phyloP scores from a whole-genome alignment of 1,140 invertebrate species.

The Monomorium pharaonis region DNA sequence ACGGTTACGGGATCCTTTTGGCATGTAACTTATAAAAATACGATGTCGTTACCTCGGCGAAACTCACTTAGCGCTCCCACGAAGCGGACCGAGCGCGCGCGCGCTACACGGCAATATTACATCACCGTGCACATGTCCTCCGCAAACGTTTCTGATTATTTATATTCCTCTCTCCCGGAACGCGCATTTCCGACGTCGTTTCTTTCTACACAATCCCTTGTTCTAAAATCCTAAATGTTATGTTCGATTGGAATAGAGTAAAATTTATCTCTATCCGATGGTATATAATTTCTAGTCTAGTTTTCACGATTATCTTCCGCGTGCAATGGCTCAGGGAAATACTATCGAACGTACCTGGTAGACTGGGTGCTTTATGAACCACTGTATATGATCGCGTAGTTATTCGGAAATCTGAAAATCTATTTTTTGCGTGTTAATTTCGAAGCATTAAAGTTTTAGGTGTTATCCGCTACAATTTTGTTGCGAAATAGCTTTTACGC shows the following conservation, averaged over 20 bases:
- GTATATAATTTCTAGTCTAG: not conserved
- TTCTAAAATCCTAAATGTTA: conserved; percentile 7
- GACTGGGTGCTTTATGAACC: not conserved
- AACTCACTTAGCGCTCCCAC: conserved; percentile 38
- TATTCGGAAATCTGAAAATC: conserved; percentile 3
- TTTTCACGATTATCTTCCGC: not conserved
- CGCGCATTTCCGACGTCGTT: not conserved
- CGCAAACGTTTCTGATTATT: conserved; percentile 24
- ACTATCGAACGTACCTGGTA: not conserved
- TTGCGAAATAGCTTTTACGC: conserved; percentile 13
- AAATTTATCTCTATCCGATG: conserved; percentile 8
- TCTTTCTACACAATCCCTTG: not conserved
- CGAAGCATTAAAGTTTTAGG: conserved; percentile 22
- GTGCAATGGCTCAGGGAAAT: not conserved
- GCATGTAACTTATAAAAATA: conserved; percentile 53
- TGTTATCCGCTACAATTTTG: conserved; percentile 13
- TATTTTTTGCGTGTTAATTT: conserved; percentile 8
- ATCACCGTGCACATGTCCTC: conserved; percentile 23
- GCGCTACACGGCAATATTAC: conserved; percentile 19
- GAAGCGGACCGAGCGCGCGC: conserved; percentile 19
- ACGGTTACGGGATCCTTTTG: conserved; percentile 44
- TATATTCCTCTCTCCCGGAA: not conserved
- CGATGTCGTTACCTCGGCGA: conserved; percentile 42
- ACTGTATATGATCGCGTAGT: conserved; percentile 9
- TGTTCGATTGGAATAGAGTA: not conserved